Evolutionary conservation across 2,888 invertebrate genomes (phyloP).

Genomic region (Carterocephalus palaemon): DNA sequence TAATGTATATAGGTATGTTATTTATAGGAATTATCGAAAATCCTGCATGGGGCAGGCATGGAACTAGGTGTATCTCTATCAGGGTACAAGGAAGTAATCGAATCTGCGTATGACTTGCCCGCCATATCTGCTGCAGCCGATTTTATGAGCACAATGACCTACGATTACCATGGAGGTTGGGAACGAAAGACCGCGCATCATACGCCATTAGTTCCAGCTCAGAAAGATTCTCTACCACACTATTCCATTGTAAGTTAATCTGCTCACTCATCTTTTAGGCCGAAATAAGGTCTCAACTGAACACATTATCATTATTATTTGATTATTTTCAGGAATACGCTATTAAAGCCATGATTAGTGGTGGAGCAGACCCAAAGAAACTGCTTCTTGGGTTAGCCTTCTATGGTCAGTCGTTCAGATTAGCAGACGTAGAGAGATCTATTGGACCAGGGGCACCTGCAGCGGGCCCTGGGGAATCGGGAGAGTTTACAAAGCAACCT

Average conservation of each 20-base stretch:
- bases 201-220: conserved; percentile 84
- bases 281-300: no score
- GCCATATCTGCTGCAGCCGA: conserved; percentile 84
- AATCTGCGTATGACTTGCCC: conserved; percentile 88
- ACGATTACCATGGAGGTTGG: conserved; percentile 95
- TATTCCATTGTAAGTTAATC: conserved; percentile 84
- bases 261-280: no score
- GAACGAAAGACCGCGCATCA: conserved; percentile 88
- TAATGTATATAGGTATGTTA: no score
- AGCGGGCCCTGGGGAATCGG: conserved; percentile 87
- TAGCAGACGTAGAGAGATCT: conserved; percentile 65
- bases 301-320: neutral
- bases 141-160: conserved; percentile 91
- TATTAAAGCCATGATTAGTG: conserved; percentile 84
- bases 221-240: conserved; percentile 84
- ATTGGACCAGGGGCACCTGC: conserved; percentile 81
- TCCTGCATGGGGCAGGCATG: conserved; percentile 83
- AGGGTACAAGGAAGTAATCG: conserved; percentile 94
- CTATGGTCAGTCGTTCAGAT: conserved; percentile 91
- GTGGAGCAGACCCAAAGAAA: conserved; percentile 88
- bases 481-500: conserved; percentile 90
- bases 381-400: conserved; percentile 89
- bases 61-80: conserved; percentile 90
- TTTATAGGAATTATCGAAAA: conserved; percentile 80
- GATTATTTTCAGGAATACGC: conserved; percentile 83